Conservation (phyloP, 2,797 vertebrate species). For the Pantherophis vulpinus region DNA sequence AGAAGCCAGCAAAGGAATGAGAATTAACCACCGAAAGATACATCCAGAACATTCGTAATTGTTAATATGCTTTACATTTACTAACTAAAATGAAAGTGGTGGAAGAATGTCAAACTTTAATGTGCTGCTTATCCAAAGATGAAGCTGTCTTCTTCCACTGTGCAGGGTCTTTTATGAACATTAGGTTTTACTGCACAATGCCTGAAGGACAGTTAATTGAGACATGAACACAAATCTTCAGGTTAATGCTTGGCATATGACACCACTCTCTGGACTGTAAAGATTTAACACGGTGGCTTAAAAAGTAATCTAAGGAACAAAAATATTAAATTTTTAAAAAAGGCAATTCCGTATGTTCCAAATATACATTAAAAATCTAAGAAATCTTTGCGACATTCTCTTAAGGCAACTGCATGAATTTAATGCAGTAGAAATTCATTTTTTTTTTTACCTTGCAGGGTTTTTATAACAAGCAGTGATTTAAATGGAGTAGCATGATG, state of each 20-base stretch:
- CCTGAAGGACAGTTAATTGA: slow-evolving; percentile 25
- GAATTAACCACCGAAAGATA: background rate
- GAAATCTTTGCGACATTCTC: slow-evolving; percentile 33
- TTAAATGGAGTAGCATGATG: slow-evolving; percentile 50
- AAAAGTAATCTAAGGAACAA: slow-evolving; percentile 44
- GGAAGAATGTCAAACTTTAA: slow-evolving; percentile 9
- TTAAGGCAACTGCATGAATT: slow-evolving; percentile 70
- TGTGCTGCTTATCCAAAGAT: slow-evolving; percentile 13
- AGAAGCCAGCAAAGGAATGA: background rate
- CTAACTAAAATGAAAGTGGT: background rate
- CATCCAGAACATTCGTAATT: background rate
- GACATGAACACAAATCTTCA: slow-evolving; percentile 33
- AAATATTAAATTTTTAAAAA: background rate
- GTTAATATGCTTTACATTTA: background rate
- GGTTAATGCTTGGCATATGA: slow-evolving; percentile 1
- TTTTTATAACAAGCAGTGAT: slow-evolving; percentile 69
- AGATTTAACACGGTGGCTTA: slow-evolving; percentile 45
- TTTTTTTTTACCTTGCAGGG: slow-evolving; percentile 25
- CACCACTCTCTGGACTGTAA: slow-evolving; percentile 36
- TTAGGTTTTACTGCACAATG: slow-evolving; percentile 1
- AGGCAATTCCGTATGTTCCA: background rate
- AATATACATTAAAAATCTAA: background rate
- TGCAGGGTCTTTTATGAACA: slow-evolving; percentile 1
- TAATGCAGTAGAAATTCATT: slow-evolving; percentile 70
- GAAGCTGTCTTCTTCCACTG: slow-evolving; percentile 6